Base-by-base conservation (phyloP, 1,140 invertebrate species). In the Leptinotarsa texana region DNA sequence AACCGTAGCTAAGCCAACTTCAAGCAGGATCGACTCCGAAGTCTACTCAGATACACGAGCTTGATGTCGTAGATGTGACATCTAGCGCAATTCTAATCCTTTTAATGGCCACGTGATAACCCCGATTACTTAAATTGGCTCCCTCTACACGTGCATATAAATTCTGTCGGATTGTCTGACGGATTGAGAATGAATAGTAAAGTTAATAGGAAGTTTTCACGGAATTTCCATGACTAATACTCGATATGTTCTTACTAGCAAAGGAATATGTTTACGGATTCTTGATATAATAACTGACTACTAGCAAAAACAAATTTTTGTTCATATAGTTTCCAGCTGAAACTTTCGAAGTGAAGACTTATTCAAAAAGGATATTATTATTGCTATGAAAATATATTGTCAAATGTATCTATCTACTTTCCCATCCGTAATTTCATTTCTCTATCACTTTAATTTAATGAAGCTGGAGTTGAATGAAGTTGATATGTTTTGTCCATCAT, bases 101-200 rank as follows among this genome's bases (percentile, higher is more conserved):
- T 78, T 82, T 82, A 82, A 82, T 82, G 80, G 81, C 80, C 81
- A 79, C 77, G 79, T 82, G 81, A 80, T 82, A 82, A 82, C 80
- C 78, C 75, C 75, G 80, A 80, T 81, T 79, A 80, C 78, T 81
- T 81, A 80, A 82, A 82, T 82, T 81, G 81, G 80, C 77, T 78
- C 74, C 75, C 68, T 49, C 70, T 17, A 67, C 63, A 24, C 67
- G 48, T 48, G 24, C 71, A 69, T 24, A 65, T 69, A 75, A 71
- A 74, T 74, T 75, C 24, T 57, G 22, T n/a, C 18, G 51, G 48
- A 61, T 24, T 69, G 17, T 13, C 13, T 74, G 67, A 74, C 42
- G 48, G 63, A 74, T 57, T 42, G 47, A 24, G 63, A 21, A 21
- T 48, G 65, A 22, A 57, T 17, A 47, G 8, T 8, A 49, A 24